These are phyloP conservation scores for Pollenia labialis DNA, from an alignment of 2,888 invertebrate species.

Conservation along the genomic window DNA sequence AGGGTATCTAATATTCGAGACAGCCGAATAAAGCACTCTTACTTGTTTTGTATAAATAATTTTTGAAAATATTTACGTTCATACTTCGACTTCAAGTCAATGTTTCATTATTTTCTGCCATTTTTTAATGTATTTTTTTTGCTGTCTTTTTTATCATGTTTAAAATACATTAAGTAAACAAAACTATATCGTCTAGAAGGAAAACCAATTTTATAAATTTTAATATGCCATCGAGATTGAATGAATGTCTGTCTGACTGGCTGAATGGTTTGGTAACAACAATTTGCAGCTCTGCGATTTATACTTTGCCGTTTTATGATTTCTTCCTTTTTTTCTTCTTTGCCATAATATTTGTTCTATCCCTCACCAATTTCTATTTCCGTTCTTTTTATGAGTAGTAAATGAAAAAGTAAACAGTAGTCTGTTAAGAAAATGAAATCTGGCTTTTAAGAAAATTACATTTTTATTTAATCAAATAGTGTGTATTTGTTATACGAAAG, in stretches of 20 bases:
- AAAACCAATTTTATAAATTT: conserved; percentile 62
- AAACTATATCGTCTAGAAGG: conserved; percentile 60
- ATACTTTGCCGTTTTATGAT: conserved; percentile 35
- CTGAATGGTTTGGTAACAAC: conserved; percentile 27
- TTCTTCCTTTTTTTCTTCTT: conserved; percentile 1
- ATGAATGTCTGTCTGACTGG: conserved; percentile 8
- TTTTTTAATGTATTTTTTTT: conserved; percentile 5
- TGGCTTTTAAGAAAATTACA: too few species aligned
- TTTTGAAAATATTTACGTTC: not conserved
- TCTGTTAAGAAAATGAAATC: too few species aligned
- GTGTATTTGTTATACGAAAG: too few species aligned
- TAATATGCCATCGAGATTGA: conserved; percentile 55
- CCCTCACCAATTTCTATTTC: conserved; percentile 18
- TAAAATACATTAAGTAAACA: conserved; percentile 52
- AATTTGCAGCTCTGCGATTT: not conserved
- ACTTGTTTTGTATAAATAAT: not conserved
- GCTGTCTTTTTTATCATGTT: conserved; percentile 36
- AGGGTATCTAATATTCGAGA: too few species aligned
- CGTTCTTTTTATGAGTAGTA: not conserved
- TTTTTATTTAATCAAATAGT: too few species aligned
- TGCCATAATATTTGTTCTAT: conserved; percentile 11
- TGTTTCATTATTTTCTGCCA: conserved; percentile 4
- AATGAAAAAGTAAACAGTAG: not conserved
- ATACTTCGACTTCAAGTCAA: conserved; percentile 10
- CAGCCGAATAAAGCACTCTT: too few species aligned